Evolutionary conservation across 2,888 invertebrate genomes (phyloP).

Genomic region (Agrenia bidenticulata): DNA sequence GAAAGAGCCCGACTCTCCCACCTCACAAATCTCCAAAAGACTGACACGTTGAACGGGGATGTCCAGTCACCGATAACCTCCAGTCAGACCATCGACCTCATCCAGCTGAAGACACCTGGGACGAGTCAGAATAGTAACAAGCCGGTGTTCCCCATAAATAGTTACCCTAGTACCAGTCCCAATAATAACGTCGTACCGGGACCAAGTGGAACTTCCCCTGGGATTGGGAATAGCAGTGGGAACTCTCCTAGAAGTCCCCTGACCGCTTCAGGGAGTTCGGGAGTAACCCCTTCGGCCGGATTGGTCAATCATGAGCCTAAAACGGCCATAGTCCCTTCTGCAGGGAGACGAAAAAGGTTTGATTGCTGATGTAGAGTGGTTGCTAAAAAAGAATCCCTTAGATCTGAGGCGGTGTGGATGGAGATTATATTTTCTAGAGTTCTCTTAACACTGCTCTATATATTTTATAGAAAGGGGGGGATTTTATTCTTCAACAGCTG

Average conservation of each 20-base stretch:
- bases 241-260: not conserved
- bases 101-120: slow-evolving; percentile 5
- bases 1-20: slow-evolving; percentile 12
- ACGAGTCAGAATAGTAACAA: not conserved
- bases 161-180: not conserved
- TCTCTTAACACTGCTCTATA: no score
- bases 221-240: not conserved
- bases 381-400: not conserved
- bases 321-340: slow-evolving; percentile 51
- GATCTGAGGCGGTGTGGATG: no score
- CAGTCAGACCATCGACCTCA: slow-evolving; percentile 5
- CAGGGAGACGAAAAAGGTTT: slow-evolving; percentile 50
- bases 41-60: slow-evolving; percentile 39
- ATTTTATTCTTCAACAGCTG: no score
- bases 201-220: not conserved
- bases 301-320: slow-evolving; percentile 48
- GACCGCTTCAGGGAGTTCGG: not conserved
- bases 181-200: not conserved
- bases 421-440: no score
- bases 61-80: slow-evolving; percentile 32
- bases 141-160: not conserved
- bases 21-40: slow-evolving; percentile 22
- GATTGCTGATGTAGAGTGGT: slow-evolving; percentile 15
- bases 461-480: no score
- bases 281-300: slow-evolving; percentile 25